phyloP scores from a whole-genome alignment of 2,888 invertebrate species.

The Physocephala rufipes region DNA sequence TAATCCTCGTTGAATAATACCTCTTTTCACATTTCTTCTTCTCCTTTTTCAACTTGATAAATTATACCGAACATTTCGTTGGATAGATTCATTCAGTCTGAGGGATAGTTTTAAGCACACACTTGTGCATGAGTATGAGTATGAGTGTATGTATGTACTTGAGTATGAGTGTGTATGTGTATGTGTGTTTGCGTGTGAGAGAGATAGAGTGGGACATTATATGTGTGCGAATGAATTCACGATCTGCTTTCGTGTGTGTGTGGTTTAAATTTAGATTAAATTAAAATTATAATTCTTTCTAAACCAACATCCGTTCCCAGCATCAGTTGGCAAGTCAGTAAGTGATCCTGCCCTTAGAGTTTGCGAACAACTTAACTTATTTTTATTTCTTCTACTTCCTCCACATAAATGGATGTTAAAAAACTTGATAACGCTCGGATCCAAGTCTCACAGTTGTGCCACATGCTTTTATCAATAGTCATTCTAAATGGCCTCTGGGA shows the following conservation, averaged over 20 bases:
- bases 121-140: neutral
- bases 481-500: slow-evolving; percentile 14
- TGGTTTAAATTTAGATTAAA: slow-evolving; percentile 36
- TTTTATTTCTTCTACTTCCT: too few species aligned
- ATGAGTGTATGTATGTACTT: neutral
- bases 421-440: neutral
- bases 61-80: neutral
- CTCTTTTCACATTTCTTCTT: neutral
- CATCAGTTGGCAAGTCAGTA: neutral
- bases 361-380: too few species aligned
- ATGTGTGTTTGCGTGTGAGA: neutral
- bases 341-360: too few species aligned
- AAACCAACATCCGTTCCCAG: neutral
- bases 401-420: neutral
- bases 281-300: slow-evolving; percentile 37
- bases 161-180: slow-evolving; percentile 5
- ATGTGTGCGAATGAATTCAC: too few species aligned
- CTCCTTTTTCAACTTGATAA: neutral
- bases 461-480: slow-evolving; percentile 24
- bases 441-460: neutral
- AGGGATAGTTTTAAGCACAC: too few species aligned
- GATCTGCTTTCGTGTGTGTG: slow-evolving; percentile 1
- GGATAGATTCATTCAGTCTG: neutral
- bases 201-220: too few species aligned
- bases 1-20: neutral